Evolutionary conservation across 2,797 vertebrate genomes (phyloP).

Genomic region (Pangasius larnaudii): DNA sequence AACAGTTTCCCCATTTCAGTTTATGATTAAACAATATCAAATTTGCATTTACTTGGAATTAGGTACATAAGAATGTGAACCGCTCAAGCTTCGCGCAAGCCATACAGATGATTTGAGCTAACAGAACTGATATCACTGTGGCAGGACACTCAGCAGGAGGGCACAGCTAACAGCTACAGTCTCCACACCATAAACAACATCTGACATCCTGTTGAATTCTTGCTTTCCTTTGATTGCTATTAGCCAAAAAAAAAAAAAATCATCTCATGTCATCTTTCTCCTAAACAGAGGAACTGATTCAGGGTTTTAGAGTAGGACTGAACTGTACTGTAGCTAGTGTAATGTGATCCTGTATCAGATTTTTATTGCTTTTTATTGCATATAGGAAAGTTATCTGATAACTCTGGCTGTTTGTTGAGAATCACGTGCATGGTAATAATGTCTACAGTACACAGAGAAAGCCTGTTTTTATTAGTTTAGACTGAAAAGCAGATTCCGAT

Average conservation of each 20-base stretch:
- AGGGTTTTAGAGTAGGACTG: neutral
- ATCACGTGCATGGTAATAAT: neutral
- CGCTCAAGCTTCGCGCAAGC: neutral
- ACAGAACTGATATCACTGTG: neutral
- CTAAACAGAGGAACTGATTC: neutral
- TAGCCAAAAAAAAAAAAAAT: conserved; percentile 1
- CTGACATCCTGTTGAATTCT: neutral
- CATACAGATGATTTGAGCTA: neutral
- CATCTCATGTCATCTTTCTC: neutral
- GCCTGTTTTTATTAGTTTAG: neutral
- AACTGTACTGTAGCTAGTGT: neutral
- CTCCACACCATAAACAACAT: neutral
- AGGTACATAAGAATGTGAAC: neutral
- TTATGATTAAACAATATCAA: neutral
- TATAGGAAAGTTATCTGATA: neutral
- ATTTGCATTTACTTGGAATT: neutral
- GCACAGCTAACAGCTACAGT: neutral
- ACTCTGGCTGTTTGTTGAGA: neutral
- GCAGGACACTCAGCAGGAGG: neutral
- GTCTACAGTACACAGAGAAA: neutral
- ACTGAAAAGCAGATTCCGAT: neutral
- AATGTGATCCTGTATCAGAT: neutral
- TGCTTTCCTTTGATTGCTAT: neutral
- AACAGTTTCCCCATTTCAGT: neutral
- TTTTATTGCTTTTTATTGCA: neutral